Evolutionary conservation across 2,113 vertebrate species (phyloP).

Genomic region (Urocynchramus pylzowi): DNA sequence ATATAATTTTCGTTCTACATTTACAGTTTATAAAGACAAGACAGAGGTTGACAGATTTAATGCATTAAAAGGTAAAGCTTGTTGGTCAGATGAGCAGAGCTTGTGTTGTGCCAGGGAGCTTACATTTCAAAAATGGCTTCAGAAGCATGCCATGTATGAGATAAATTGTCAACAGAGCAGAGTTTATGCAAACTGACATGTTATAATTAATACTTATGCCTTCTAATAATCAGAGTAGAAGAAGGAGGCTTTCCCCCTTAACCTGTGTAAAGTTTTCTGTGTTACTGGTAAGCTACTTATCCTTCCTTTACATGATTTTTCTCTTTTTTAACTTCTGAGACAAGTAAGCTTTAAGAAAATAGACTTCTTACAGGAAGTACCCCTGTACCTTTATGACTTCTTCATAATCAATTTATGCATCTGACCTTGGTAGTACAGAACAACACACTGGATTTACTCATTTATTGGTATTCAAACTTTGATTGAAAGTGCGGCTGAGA

Average conservation of each 20-base stretch:
- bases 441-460: background rate
- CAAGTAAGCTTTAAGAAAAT: background rate
- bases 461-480: background rate
- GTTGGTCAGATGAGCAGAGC: background rate
- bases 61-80: background rate
- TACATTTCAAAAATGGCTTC: slow-evolving; percentile 5
- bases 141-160: background rate
- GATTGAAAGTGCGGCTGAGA: background rate
- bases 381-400: background rate
- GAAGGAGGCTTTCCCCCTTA: background rate
- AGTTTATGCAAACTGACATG: background rate
- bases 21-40: background rate
- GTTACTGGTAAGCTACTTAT: background rate
- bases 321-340: background rate
- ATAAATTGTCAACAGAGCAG: background rate
- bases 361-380: background rate
- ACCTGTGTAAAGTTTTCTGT: background rate
- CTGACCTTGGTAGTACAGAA: background rate
- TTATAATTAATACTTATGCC: background rate
- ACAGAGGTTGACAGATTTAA: background rate
- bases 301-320: background rate
- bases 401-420: background rate
- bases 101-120: background rate
- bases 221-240: background rate
- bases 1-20: background rate